Percentiles rank a stretch among this genome's conserved stretches.
Conservation (phyloP, 2,888 invertebrate species). For the Pegoplata infirma region DNA sequence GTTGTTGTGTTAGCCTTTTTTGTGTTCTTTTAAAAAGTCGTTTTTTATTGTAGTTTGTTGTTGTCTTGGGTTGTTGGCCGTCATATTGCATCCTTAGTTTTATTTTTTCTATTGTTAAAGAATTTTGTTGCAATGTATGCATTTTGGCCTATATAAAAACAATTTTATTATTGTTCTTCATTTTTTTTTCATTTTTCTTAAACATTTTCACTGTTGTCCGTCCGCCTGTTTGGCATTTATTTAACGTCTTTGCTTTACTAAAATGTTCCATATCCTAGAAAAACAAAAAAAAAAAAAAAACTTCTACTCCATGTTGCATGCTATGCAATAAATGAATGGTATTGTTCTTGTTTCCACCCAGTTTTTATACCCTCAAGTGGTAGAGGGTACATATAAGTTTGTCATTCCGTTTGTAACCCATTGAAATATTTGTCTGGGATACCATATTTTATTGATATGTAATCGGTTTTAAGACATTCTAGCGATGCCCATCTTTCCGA, state of each 20-base stretch:
- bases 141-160: slow-evolving; percentile 43
- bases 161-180: slow-evolving; percentile 16
- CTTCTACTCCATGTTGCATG: background rate
- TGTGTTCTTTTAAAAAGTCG: slow-evolving; percentile 11
- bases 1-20: slow-evolving; percentile 33
- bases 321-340: slow-evolving; percentile 4
- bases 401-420: too few species aligned
- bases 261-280: background rate
- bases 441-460: too few species aligned
- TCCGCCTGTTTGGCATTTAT: slow-evolving; percentile 17
- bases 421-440: too few species aligned
- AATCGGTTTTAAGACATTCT: too few species aligned
- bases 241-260: slow-evolving; percentile 35
- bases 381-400: too few species aligned
- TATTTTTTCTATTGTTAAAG: slow-evolving; percentile 1
- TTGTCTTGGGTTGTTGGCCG: slow-evolving; percentile 41
- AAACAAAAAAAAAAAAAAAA: background rate
- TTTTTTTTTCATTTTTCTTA: background rate
- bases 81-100: slow-evolving; percentile 39
- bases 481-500: too few species aligned
- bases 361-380: too few species aligned
- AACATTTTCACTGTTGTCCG: background rate
- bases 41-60: slow-evolving; percentile 6
- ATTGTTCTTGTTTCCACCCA: slow-evolving; percentile 11
- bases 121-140: slow-evolving; percentile 17